These are phyloP conservation scores for Periophthalmus magnuspinnatus DNA, from an alignment of 2,797 vertebrate genomes.

Conservation along the genomic window DNA sequence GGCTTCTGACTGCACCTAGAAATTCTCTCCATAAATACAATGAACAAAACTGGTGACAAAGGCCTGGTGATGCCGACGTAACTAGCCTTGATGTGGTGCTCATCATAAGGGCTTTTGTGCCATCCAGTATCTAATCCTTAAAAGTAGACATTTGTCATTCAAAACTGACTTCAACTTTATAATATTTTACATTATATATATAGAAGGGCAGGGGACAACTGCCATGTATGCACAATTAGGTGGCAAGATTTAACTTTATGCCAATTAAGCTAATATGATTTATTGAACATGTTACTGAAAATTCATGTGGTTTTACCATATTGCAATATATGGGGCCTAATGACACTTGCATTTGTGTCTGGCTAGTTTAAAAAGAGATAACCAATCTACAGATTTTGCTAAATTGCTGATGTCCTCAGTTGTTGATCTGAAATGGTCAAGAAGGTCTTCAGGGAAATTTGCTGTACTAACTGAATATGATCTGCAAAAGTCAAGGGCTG, in stretches of 20 bases:
- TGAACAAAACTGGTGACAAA: too few species aligned
- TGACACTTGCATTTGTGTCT: background rate
- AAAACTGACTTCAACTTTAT: background rate
- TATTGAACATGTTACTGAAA: too few species aligned
- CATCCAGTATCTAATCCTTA: too few species aligned
- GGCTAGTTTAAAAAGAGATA: background rate
- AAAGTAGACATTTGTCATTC: background rate
- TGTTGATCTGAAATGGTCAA: slow-evolving; percentile 15
- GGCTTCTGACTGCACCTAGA: too few species aligned
- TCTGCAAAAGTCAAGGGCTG: slow-evolving; percentile 20
- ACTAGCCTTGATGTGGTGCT: too few species aligned
- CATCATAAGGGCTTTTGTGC: too few species aligned
- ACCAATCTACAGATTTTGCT: background rate
- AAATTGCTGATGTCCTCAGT: slow-evolving; percentile 27
- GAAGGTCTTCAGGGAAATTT: slow-evolving; percentile 1
- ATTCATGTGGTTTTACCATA: too few species aligned
- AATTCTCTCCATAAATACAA: too few species aligned
- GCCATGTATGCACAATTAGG: too few species aligned
- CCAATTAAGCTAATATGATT: background rate
- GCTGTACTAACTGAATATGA: slow-evolving; percentile 11
- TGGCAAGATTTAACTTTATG: background rate
- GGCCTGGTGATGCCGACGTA: too few species aligned
- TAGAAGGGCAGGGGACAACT: too few species aligned
- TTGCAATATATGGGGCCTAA: background rate
- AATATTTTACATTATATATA: too few species aligned